Conservation (phyloP, 2,113 vertebrate species). For the Anthoscopus minutus region DNA sequence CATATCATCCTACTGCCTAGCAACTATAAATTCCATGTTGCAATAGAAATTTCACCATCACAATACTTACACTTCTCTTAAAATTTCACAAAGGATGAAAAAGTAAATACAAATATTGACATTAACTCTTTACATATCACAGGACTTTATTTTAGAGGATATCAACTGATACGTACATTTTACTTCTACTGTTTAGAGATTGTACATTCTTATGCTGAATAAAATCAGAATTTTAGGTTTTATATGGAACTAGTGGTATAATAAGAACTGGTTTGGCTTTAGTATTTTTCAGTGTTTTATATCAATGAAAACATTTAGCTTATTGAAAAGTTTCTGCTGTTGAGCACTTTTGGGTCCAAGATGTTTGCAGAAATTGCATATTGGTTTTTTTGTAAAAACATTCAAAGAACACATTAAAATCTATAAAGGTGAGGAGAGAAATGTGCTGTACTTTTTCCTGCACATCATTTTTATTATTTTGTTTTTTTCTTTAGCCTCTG, state of each 20-base stretch:
- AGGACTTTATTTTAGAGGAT: neutral
- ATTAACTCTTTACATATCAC: neutral
- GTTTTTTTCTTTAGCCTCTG: neutral
- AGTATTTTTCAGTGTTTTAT: neutral
- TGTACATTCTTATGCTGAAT: neutral
- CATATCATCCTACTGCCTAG: neutral
- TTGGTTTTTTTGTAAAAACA: neutral
- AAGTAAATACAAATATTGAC: neutral
- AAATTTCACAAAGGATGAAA: neutral
- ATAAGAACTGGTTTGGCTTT: neutral
- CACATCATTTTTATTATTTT: neutral
- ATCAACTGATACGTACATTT: neutral
- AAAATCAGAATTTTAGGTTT: neutral
- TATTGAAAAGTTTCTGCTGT: neutral
- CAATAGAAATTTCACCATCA: neutral
- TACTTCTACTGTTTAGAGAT: neutral
- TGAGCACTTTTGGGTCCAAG: neutral
- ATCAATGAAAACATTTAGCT: neutral
- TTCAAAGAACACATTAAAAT: neutral
- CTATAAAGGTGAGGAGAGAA: neutral
- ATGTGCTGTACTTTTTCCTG: neutral
- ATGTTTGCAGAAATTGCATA: neutral
- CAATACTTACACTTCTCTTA: neutral
- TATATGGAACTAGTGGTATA: neutral
- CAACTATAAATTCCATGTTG: neutral